A percentile compares a stretch with the other conserved stretches of the same genome.
These are phyloP conservation scores for Ormia ochracea DNA, from an alignment of 2,888 invertebrate genomes.

Conservation along the genomic window DNA sequence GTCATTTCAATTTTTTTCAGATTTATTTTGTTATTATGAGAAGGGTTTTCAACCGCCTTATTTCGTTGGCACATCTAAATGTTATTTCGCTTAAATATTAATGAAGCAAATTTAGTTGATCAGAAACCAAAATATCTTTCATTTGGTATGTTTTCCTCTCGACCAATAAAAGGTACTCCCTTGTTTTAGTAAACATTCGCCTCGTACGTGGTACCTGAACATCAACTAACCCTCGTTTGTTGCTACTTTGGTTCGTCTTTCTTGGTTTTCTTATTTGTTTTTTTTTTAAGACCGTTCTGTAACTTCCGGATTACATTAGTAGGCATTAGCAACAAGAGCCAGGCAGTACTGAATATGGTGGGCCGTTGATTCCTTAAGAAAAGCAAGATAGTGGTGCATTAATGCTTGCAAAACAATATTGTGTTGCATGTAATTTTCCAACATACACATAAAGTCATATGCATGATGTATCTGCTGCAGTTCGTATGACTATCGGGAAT, in stretches of 20 bases:
- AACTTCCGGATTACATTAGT: background rate
- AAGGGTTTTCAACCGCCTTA: too few species aligned
- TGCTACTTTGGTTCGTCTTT: background rate
- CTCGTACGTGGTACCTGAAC: too few species aligned
- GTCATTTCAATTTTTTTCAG: too few species aligned
- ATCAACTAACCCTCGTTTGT: background rate
- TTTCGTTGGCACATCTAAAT: too few species aligned
- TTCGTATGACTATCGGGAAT: background rate
- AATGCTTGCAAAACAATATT: background rate
- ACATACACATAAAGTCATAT: background rate
- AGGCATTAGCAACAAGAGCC: background rate
- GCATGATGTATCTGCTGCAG: conserved; percentile 24
- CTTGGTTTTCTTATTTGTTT: too few species aligned
- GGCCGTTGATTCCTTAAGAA: background rate
- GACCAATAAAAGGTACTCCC: too few species aligned
- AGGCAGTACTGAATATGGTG: background rate
- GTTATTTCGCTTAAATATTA: too few species aligned
- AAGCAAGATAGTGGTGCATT: background rate
- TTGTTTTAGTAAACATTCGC: too few species aligned
- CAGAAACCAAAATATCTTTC: too few species aligned
- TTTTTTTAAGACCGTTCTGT: background rate
- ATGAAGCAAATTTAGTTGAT: too few species aligned
- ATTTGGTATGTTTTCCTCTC: too few species aligned
- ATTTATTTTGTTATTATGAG: too few species aligned
- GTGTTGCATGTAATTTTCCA: conserved; percentile 6